Percentiles rank a stretch among this genome's conserved stretches.
phyloP scores from a whole-genome alignment of 64 coral and sea anemone species.

The Montipora capricornis region DNA sequence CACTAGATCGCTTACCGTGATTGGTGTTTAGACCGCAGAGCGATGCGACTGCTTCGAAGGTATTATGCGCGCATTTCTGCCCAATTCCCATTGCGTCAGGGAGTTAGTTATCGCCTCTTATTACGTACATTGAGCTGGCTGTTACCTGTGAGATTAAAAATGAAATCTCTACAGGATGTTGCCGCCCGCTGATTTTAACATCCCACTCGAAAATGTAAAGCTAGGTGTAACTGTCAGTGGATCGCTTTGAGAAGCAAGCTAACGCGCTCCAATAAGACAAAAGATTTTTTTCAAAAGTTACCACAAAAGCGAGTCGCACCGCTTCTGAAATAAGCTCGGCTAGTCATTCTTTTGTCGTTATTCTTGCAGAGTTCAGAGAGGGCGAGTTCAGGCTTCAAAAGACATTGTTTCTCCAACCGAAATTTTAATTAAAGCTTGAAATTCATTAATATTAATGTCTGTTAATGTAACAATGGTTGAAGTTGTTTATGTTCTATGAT shows the following conservation, averaged over 20 bases:
- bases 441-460: neutral
- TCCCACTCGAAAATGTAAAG: neutral
- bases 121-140: neutral
- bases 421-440: neutral
- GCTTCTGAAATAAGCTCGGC: neutral
- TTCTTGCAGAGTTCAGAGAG: neutral
- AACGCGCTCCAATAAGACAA: neutral
- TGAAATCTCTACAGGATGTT: neutral
- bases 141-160: neutral
- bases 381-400: neutral
- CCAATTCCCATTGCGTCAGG: neutral
- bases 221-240: too few relatives aligned
- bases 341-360: neutral
- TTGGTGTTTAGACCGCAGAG: too few relatives aligned
- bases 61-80: too few relatives aligned
- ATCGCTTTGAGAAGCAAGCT: neutral
- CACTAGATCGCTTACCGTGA: too few relatives aligned
- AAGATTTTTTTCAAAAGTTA: neutral
- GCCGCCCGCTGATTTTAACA: neutral
- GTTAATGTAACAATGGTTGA: neutral
- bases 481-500: constrained; percentile 1
- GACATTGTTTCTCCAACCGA: neutral
- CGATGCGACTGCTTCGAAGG: too few relatives aligned
- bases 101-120: neutral
- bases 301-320: neutral